Percentiles rank a stretch among this genome's conserved stretches.
Evolutionary conservation across 2,797 vertebrate genomes (phyloP).

Genomic region (Gymnoscopelus microlampas): DNA sequence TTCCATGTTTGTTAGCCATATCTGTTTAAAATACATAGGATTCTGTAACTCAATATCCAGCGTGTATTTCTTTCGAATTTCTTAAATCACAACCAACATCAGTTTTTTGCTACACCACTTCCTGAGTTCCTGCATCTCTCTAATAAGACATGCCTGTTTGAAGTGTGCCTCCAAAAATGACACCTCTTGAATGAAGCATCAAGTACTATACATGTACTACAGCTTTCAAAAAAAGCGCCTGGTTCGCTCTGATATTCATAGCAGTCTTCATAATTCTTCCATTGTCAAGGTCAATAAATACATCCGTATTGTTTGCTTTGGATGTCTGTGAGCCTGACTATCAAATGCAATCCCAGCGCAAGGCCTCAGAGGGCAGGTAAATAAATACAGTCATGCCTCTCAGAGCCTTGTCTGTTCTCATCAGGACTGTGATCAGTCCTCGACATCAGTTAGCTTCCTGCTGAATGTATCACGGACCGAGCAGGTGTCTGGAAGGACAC

Average conservation of each 20-base stretch:
- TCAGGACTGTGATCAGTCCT: constrained; percentile 36
- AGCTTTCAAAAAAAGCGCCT: constrained; percentile 74
- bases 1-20: constrained; percentile 30
- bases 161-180: constrained; percentile 77
- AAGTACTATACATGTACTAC: constrained; percentile 58
- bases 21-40: constrained; percentile 54
- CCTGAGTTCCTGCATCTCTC: constrained; percentile 49
- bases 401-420: constrained; percentile 59
- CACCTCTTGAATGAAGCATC: constrained; percentile 76
- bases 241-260: constrained; percentile 79
- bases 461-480: constrained; percentile 30
- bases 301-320: constrained; percentile 65
- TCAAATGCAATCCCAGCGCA: constrained; percentile 55
- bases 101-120: too few species aligned
- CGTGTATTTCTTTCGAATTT: constrained; percentile 59
- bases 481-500: constrained; percentile 7
- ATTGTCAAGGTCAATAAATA: constrained; percentile 69
- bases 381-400: constrained; percentile 68
- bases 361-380: constrained; percentile 59
- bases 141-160: constrained; percentile 74
- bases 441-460: constrained; percentile 43
- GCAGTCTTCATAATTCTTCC: constrained; percentile 70
- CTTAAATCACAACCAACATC: too few species aligned
- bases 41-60: constrained; percentile 41
- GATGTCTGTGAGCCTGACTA: constrained; percentile 55